Conservation (phyloP, 37 sponge, comb jelly and placozoan species). For the Theonella swinhoei region DNA sequence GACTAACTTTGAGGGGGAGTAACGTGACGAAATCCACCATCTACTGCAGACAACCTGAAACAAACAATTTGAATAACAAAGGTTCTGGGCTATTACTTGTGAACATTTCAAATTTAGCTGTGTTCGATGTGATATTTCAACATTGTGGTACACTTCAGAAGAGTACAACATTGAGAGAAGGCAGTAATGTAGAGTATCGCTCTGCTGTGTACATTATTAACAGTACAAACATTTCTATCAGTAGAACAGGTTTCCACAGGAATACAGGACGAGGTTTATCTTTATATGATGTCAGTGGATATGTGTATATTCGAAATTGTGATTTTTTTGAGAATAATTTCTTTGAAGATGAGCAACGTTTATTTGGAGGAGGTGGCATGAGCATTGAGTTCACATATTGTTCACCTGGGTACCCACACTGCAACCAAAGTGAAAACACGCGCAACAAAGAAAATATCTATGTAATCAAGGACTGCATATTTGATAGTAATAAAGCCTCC, state of each 20-base stretch:
- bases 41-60: too few relatives aligned
- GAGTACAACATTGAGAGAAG: too few relatives aligned
- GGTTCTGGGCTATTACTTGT: too few relatives aligned
- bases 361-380: slow-evolving; percentile 25
- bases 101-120: too few relatives aligned
- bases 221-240: background rate
- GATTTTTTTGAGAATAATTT: background rate
- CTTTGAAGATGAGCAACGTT: background rate
- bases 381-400: slow-evolving; percentile 22
- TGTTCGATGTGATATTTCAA: too few relatives aligned
- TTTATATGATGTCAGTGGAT: slow-evolving; percentile 21
- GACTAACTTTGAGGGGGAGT: too few relatives aligned
- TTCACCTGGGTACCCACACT: slow-evolving; percentile 3
- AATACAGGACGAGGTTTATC: slow-evolving; percentile 2
- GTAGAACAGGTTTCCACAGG: background rate
- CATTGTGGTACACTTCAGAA: too few relatives aligned
- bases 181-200: background rate
- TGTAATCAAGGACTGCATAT: background rate
- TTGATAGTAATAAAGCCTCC: background rate
- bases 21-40: too few relatives aligned
- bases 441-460: background rate
- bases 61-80: too few relatives aligned
- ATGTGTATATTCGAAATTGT: background rate
- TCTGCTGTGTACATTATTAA: too few relatives aligned
- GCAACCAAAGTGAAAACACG: background rate